Evolutionary conservation across 2,888 invertebrate genomes (phyloP), one percentile per base, ranked within the genome.

Genomic region (Heliconius hortense): DNA sequence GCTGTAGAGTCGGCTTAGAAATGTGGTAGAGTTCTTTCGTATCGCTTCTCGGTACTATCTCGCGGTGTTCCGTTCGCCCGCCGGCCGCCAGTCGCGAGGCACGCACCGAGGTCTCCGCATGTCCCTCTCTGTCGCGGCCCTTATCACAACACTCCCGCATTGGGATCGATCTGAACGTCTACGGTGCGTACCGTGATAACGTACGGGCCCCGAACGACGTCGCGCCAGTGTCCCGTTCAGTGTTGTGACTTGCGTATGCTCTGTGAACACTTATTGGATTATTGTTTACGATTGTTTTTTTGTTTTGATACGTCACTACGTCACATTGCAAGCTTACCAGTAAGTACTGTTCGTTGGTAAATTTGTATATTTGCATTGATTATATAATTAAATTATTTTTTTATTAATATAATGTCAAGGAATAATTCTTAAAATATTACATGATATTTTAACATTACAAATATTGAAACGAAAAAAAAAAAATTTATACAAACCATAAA

Each of bases 131-230:
- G 80, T 78, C 81, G 81, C 81, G 82, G 82, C 86, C 87, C 88
- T 88, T 89, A 91, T 89, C 91, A 90, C 86, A 89, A 87, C 88
- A 87, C 82, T 87, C 87, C 87, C 88, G 88, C 88, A 86, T 85
- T 86, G 86, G 87, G 86, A 93, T 93, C 93, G 93, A 93, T 93
- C 90, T 88, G 89, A 87, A 87, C 87, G 87, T 89, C 84, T 84
- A 84, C 85, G 85, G 85, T 84, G 69, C 56, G 69, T 69, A 56
- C 81, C 84, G 84, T 89, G 88, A 89, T 89, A 89, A 88, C 88
- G 85, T 80, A 80, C 82, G 81, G 81, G 83, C 83, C 85, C 85
- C 84, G 79, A 85, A 88, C 90, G 89, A 89, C 88, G 87, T 85
- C 88, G 89, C 89, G 88, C 82, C 82, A 86, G 88, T 90, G 85